phyloP scores from a whole-genome alignment of 2,113 vertebrate species.

The Lonchura striata region DNA sequence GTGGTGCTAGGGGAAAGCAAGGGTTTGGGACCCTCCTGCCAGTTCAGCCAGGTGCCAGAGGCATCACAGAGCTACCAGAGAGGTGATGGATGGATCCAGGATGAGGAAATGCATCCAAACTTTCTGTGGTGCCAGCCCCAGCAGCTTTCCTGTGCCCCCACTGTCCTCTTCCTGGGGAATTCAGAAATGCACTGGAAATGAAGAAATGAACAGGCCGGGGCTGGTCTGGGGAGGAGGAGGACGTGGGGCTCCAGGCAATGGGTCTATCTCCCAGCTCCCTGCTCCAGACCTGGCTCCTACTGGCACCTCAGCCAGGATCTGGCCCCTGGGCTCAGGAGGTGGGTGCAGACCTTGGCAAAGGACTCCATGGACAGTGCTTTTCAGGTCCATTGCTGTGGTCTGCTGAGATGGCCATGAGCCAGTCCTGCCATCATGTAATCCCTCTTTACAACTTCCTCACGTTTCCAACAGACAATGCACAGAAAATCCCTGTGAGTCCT shows the following conservation, averaged over 20 bases:
- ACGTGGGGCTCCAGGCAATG: fast-evolving
- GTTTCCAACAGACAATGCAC: fast-evolving
- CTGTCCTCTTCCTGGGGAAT: neutral
- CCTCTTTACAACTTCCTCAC: fast-evolving
- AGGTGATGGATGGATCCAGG: neutral
- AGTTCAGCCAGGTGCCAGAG: neutral
- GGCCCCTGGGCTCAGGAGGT: neutral
- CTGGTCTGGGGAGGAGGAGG: neutral
- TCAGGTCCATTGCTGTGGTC: fast-evolving
- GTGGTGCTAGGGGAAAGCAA: neutral
- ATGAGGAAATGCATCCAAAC: neutral
- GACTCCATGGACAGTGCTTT: neutral
- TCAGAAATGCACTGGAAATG: neutral
- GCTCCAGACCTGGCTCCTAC: neutral
- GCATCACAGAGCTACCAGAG: neutral
- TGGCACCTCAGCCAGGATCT: neutral
- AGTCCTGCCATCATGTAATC: neutral
- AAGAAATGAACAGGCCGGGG: neutral
- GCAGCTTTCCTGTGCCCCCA: neutral
- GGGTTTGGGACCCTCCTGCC: neutral
- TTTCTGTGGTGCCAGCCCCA: neutral
- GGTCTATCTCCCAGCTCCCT: neutral
- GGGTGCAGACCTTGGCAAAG: neutral
- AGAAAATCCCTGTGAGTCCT: fast-evolving
- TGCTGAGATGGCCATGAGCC: neutral